phyloP scores from a whole-genome alignment of 2,888 invertebrate genomes.

The Drosophila maculinotata region DNA sequence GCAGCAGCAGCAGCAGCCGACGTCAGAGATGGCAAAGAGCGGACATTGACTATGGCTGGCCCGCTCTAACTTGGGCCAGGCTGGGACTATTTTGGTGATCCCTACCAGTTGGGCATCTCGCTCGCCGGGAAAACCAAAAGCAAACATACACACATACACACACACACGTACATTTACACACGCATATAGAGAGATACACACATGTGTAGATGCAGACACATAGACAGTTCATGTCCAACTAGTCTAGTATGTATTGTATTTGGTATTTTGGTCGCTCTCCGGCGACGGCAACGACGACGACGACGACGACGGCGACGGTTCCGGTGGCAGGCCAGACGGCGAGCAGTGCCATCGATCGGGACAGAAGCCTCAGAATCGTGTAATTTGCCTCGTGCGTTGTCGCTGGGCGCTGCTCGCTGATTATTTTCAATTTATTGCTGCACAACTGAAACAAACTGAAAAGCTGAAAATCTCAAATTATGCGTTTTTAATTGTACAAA shows the following conservation, averaged over 20 bases:
- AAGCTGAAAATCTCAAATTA: constrained; percentile 55
- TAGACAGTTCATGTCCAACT: constrained; percentile 51
- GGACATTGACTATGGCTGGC: constrained; percentile 30
- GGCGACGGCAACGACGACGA: constrained; percentile 23
- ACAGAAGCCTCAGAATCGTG: constrained; percentile 78
- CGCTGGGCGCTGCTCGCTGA: constrained; percentile 54
- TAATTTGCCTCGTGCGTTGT: constrained; percentile 79
- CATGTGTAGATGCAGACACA: constrained; percentile 22
- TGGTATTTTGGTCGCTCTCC: constrained; percentile 63
- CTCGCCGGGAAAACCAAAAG: constrained; percentile 53
- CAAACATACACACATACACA: constrained; percentile 13
- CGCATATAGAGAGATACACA: constrained; percentile 13
- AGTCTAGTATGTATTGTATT: constrained; percentile 58
- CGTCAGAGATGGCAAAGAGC: constrained; percentile 46
- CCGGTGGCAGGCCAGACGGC: constrained; percentile 68
- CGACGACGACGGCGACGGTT: constrained; percentile 39
- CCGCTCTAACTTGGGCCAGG: constrained; percentile 32
- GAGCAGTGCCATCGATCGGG: constrained; percentile 65
- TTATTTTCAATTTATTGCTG: constrained; percentile 47
- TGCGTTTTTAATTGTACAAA: constrained; percentile 60
- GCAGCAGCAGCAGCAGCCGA: constrained; percentile 21
- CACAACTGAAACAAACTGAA: constrained; percentile 67
- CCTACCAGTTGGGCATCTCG: constrained; percentile 56
- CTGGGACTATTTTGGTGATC: constrained; percentile 42
- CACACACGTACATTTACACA: not conserved